Evolutionary conservation across 2,113 vertebrate genomes (phyloP), one percentile per base, ranked within the genome.

Genomic region (Uria aalge): DNA sequence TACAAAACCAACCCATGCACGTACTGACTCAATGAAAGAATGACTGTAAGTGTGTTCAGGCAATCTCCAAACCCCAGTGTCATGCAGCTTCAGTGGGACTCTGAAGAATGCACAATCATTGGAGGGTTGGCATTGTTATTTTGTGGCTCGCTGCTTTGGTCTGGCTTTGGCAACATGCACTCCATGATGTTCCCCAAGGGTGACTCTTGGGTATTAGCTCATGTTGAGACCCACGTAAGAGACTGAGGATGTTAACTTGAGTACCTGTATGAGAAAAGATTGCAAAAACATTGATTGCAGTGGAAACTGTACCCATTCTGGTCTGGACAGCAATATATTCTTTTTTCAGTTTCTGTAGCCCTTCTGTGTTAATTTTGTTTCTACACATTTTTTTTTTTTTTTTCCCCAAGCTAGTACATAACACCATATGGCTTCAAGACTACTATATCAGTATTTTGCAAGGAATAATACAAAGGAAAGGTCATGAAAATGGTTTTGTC

Each of bases 101-200:
- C 24, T 68, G n/a, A 24, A 41, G 15, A 63, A 10, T 16, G 4
- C 15, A 32, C 5, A 3, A 5, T 23, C 45, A 4, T 34, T 27
- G 9, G 41, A 3, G 1, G 12, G 14, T 21, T 50, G 30, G 21
- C 0, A 0, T 8, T n/a, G 27, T 38, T 52, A 34, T 75, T 74
- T 88, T 53, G 30, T n/a, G 38, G 2, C 41, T 90, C 27, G 18
- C n/a, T 93, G 27, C 6, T 11, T 55, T 45, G 19, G 10, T 43
- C n/a, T 75, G 60, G 3, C 38, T 82, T 75, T n/a, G 8, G 11
- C 29, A 52, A 11, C 9, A 13, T 0, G 0, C 3, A 29, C 2
- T 32, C 47, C 45, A 1, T 30, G 22, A 12, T 12, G 16, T 7
- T 66, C 20, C 29, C 36, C 16, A 19, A 18, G 16, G 20, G 9